phyloP scores from a whole-genome alignment of 2,888 invertebrate genomes.

The Hydrotaea diabolus region DNA sequence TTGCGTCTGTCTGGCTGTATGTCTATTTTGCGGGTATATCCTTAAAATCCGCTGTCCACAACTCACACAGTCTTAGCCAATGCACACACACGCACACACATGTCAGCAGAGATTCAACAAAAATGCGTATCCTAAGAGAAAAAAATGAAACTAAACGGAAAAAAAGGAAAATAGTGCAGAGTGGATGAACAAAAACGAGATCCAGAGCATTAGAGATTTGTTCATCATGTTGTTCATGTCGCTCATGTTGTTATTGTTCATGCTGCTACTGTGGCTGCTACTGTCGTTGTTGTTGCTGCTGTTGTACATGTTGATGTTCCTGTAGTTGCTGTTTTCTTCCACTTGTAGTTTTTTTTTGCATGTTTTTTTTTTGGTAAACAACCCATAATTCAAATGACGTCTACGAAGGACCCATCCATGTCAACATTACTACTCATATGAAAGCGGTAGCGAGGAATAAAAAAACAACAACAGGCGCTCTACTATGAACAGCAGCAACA shows the following conservation, averaged over 20 bases:
- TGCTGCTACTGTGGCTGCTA: not conserved
- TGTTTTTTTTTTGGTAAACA: slow-evolving; percentile 52
- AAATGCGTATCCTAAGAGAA: slow-evolving; percentile 1
- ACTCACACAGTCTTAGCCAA: not conserved
- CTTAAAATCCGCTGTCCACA: slow-evolving; percentile 26
- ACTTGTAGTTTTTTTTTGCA: not conserved
- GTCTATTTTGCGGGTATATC: not conserved
- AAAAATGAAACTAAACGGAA: not conserved
- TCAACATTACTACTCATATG: slow-evolving; percentile 52
- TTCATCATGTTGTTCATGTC: slow-evolving; percentile 26
- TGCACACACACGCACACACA: too few species aligned
- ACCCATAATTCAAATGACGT: slow-evolving; percentile 64
- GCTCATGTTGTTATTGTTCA: slow-evolving; percentile 3
- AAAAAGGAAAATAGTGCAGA: not conserved
- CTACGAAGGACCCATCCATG: slow-evolving; percentile 55
- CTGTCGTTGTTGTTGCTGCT: not conserved
- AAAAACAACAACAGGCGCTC: slow-evolving; percentile 7
- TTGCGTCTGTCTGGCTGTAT: not conserved
- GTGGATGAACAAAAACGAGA: slow-evolving; percentile 3
- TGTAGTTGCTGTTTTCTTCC: not conserved
- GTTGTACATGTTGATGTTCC: slow-evolving; percentile 11
- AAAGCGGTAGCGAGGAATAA: slow-evolving; percentile 22
- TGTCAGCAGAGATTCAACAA: too few species aligned
- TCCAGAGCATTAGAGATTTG: slow-evolving; percentile 20
- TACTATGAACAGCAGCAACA: not conserved